A percentile compares a stretch with the other conserved stretches of the same genome.
Evolutionary conservation across 1,140 invertebrate genomes (phyloP).

Genomic region (Micrasema minimum): DNA sequence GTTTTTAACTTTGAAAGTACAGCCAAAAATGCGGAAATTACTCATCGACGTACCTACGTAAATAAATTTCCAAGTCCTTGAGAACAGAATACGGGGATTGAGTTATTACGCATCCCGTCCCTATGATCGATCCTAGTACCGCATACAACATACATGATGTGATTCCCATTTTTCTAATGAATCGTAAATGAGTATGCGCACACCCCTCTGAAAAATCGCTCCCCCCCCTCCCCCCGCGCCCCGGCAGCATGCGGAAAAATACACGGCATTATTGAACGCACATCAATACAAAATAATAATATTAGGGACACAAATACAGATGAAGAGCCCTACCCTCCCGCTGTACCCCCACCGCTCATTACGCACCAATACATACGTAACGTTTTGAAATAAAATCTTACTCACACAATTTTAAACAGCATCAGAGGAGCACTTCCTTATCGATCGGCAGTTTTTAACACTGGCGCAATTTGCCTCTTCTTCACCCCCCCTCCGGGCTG

Average conservation of each 20-base stretch:
- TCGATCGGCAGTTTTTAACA: slow-evolving; percentile 54
- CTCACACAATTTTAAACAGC: slow-evolving; percentile 54
- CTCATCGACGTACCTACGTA: too few relatives aligned
- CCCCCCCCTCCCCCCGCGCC: slow-evolving; percentile 26
- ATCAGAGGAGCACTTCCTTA: slow-evolving; percentile 52
- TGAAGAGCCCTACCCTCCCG: slow-evolving; percentile 46
- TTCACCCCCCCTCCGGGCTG: slow-evolving; percentile 8
- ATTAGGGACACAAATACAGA: slow-evolving; percentile 39
- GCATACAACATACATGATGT: background rate
- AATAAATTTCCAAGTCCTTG: too few relatives aligned
- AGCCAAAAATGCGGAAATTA: too few relatives aligned
- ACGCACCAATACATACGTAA: slow-evolving; percentile 55
- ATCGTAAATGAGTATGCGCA: slow-evolving; percentile 52
- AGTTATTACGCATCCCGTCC: background rate
- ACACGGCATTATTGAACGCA: slow-evolving; percentile 53
- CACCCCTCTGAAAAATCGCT: slow-evolving; percentile 32
- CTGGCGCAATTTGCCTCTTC: slow-evolving; percentile 54
- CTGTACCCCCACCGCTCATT: slow-evolving; percentile 52
- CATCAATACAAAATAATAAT: slow-evolving; percentile 55
- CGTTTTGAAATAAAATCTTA: slow-evolving; percentile 55
- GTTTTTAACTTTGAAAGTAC: too few relatives aligned
- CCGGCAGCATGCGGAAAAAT: slow-evolving; percentile 53
- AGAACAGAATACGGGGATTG: too few relatives aligned
- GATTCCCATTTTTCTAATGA: slow-evolving; percentile 51
- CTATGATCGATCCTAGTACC: slow-evolving; percentile 3